Percentiles rank a stretch among this genome's conserved stretches.
These are phyloP conservation scores for Pantelozetes paolii DNA, from an alignment of 2,888 invertebrate species.

Conservation along the genomic window DNA sequence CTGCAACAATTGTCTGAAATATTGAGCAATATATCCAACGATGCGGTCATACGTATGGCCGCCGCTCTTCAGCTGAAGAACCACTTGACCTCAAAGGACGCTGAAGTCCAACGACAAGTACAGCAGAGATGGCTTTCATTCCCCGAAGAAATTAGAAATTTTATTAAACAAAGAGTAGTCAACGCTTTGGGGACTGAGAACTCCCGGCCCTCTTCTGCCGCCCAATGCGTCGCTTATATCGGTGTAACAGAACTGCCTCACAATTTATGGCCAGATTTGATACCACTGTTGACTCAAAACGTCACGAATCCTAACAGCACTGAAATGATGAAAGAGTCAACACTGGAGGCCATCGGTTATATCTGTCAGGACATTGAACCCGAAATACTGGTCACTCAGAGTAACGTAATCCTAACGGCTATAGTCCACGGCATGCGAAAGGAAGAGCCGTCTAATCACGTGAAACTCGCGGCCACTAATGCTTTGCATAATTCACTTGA, in stretches of 20 bases:
- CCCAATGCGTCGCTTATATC: constrained; percentile 98
- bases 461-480: constrained; percentile 90
- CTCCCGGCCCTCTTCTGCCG: constrained; percentile 90
- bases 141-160: constrained; percentile 75
- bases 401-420: constrained; percentile 94
- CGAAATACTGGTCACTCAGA: constrained; percentile 82
- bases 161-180: constrained; percentile 93
- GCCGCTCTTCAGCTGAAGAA: constrained; percentile 98
- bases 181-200: constrained; percentile 92
- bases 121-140: constrained; percentile 90
- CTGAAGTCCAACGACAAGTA: constrained; percentile 69
- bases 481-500: constrained; percentile 95
- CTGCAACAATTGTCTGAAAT: constrained; percentile 89
- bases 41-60: constrained; percentile 92
- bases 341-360: constrained; percentile 95
- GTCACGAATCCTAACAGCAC: constrained; percentile 74
- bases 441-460: constrained; percentile 82
- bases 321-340: constrained; percentile 92
- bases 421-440: constrained; percentile 98
- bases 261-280: constrained; percentile 86
- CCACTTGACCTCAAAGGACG: constrained; percentile 92
- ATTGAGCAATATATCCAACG: constrained; percentile 79
- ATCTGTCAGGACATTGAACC: constrained; percentile 96
- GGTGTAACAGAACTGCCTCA: constrained; percentile 93
- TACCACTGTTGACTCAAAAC: constrained; percentile 79